Conservation (phyloP, 2,113 vertebrate genomes). For the Rhea americana region DNA sequence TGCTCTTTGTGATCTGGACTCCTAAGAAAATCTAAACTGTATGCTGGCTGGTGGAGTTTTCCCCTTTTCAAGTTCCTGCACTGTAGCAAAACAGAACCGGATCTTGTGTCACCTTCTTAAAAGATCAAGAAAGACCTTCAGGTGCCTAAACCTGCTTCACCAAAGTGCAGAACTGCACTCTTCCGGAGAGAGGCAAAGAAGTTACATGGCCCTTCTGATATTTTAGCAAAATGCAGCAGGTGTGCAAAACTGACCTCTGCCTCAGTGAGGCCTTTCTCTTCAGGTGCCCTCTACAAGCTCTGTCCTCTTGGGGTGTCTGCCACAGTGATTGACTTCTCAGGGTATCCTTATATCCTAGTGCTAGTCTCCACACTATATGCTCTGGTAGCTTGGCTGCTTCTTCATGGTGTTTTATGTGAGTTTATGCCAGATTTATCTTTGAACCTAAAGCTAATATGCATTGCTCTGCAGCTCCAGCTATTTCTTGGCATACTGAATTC, state of each 20-base stretch:
- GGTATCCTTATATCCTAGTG: neutral
- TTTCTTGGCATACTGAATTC: neutral
- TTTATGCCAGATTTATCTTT: neutral
- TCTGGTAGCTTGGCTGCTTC: neutral
- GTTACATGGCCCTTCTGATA: neutral
- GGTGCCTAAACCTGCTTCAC: neutral
- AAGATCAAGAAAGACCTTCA: neutral
- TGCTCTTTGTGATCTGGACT: neutral
- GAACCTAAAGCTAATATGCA: neutral
- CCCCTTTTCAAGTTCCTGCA: neutral
- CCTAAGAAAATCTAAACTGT: neutral
- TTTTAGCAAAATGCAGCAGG: neutral
- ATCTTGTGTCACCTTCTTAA: too few relatives aligned
- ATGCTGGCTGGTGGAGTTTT: neutral
- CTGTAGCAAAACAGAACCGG: neutral
- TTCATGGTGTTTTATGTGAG: neutral
- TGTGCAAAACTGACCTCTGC: neutral
- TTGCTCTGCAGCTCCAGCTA: neutral
- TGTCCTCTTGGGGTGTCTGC: neutral
- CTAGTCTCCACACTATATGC: fast-evolving
- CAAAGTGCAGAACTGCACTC: neutral
- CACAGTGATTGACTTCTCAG: neutral
- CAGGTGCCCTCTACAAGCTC: neutral
- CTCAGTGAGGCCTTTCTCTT: neutral
- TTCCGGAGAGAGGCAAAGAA: neutral